Percentiles rank a stretch among this genome's conserved stretches.
phyloP scores from a whole-genome alignment of 2,888 invertebrate genomes.

The Lissocephala sabroskyi region DNA sequence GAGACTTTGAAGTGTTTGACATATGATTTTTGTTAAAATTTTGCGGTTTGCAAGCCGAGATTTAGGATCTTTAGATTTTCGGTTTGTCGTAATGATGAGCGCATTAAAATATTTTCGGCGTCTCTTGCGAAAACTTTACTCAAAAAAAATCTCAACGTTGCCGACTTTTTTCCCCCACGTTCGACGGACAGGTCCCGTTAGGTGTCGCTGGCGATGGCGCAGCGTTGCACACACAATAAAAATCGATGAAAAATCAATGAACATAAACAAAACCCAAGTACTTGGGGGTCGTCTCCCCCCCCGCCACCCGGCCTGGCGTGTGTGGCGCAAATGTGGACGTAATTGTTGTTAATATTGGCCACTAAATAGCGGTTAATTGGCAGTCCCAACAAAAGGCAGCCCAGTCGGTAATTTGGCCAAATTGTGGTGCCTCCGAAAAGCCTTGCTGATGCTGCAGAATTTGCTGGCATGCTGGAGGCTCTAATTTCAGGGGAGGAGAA shows the following conservation, averaged over 20 bases:
- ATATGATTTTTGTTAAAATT: conserved; percentile 51
- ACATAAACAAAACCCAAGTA: conserved; percentile 53
- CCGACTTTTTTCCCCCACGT: conserved; percentile 32
- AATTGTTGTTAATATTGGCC: conserved; percentile 35
- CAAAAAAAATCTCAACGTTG: no score
- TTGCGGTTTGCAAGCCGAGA: conserved; percentile 27
- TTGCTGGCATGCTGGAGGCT: no score
- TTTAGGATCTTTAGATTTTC: conserved; percentile 27
- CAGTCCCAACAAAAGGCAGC: conserved; percentile 38
- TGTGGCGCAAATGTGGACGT: neutral
- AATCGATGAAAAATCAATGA: conserved; percentile 43
- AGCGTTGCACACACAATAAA: conserved; percentile 20
- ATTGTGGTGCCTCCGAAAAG: no score
- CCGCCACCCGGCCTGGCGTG: neutral
- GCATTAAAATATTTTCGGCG: conserved; percentile 29
- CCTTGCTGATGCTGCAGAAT: no score
- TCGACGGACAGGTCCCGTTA: conserved; percentile 9
- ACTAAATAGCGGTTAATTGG: conserved; percentile 60
- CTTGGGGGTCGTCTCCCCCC: neutral
- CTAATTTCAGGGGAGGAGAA: no score
- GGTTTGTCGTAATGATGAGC: conserved; percentile 45
- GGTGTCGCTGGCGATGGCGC: neutral
- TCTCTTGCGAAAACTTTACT: no score
- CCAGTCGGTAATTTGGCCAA: no score
- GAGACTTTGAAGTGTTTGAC: no score